Base-by-base conservation (phyloP, 2,888 invertebrate genomes). In the Epistrophe grossulariae region DNA sequence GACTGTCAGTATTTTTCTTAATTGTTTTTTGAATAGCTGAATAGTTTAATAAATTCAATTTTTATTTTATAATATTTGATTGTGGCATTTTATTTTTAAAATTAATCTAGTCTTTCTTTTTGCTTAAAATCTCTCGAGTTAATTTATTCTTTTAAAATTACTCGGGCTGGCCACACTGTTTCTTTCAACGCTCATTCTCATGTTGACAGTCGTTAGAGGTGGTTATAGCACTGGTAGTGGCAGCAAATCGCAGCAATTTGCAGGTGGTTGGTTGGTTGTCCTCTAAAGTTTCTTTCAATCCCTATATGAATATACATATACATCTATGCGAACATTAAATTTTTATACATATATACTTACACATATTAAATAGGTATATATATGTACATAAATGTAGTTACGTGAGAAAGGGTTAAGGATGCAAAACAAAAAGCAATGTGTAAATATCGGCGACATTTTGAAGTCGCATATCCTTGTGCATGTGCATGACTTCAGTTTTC, bases 381-480 rank as follows among this genome's bases (percentile, higher is more conserved):
- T 19, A 11, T 5, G 19, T n/a, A 15, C 28, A 15, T 40, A 40
- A 13, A 13, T 38, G 35, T 19, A 15, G 11, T 2, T 57, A 59
- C 38, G 59, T 43, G 38, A 62, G 38, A 62, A 40, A 79, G 70
- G 84, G 72, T 72, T 59, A 81, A 77, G 80, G 66, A 74, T 74
- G 79, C 74, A 74, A 79, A 70, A 84, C 64, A 84, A 77, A 84
- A 80, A 66, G 64, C 71, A 55, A 84, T 77, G 81, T 84, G 81
- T 81, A 84, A 81, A 84, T 84, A 84, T 84, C 84, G 84, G 84
- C 77, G 84, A 84, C 77, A 84, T 84, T 77, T 72, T 81, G 74
- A 84, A 84, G 84, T 84, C 70, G 66, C 81, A 81, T 43, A 84
- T 81, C 81, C 77, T 57, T 73, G 72, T 84, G 84, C 81, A 84